A percentile compares a stretch with the other conserved stretches of the same genome.
Conservation (phyloP, 2,888 invertebrate genomes). For the Agrochola circellaris region DNA sequence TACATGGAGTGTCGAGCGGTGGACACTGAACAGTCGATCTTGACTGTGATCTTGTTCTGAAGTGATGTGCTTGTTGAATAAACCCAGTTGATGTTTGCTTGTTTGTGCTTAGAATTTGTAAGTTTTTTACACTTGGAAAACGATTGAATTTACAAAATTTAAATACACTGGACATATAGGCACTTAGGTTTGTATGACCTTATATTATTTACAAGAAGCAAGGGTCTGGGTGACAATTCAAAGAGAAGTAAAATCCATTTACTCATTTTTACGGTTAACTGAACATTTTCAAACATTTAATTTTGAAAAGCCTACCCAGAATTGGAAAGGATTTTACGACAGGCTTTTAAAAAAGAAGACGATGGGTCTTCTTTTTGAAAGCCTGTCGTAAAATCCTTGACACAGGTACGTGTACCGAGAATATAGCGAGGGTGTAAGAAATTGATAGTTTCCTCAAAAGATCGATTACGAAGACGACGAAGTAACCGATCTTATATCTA, state of each 20-base stretch:
- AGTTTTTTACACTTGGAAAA: not conserved
- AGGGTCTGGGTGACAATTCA: not conserved
- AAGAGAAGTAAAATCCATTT: slow-evolving; percentile 1
- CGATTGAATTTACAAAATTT: not conserved
- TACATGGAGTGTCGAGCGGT: not conserved
- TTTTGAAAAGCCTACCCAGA: slow-evolving; percentile 9
- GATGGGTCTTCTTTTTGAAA: not conserved
- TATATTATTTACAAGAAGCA: not conserved
- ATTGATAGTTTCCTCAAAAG: slow-evolving; percentile 42
- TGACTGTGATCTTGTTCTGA: slow-evolving; percentile 9
- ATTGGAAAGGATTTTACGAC: not conserved
- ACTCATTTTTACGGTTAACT: not conserved
- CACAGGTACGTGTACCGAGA: not conserved
- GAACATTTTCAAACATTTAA: slow-evolving; percentile 22
- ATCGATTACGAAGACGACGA: slow-evolving; percentile 26
- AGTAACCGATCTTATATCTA: slow-evolving; percentile 5
- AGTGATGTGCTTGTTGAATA: not conserved
- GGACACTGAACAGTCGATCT: not conserved
- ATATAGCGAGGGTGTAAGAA: slow-evolving; percentile 7
- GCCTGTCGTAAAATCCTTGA: slow-evolving; percentile 9
- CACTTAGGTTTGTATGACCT: not conserved
- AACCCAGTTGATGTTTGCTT: not conserved
- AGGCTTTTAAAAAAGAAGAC: not conserved
- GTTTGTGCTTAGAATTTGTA: not conserved
- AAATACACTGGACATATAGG: not conserved